phyloP scores from a whole-genome alignment of 2,888 invertebrate species.

The Hetaerina titia region DNA sequence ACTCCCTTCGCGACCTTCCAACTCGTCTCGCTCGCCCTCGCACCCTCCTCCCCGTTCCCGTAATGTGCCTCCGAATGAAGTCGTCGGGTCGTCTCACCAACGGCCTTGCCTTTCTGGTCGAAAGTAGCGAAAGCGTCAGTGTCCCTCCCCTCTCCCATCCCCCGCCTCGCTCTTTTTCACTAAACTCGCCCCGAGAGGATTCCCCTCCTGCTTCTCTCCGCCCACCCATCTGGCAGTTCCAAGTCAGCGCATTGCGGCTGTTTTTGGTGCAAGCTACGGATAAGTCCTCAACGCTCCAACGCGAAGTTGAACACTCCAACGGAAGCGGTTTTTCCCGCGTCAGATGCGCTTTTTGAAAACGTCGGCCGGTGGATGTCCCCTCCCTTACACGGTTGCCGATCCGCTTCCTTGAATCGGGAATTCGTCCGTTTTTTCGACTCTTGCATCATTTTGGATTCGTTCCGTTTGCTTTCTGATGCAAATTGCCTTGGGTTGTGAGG shows the following conservation, averaged over 20 bases:
- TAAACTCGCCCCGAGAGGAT: no score
- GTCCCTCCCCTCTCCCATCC: not conserved
- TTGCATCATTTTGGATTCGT: no score
- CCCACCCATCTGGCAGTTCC: not conserved
- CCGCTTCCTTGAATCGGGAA: no score
- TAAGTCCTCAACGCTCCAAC: not conserved
- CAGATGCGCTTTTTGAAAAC: not conserved
- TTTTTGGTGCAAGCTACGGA: not conserved
- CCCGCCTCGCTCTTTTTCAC: no score
- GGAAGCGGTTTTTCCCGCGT: not conserved
- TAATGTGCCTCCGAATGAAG: slow-evolving; percentile 4
- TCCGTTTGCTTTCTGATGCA: no score
- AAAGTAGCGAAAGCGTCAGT: not conserved
- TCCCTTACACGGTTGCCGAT: no score
- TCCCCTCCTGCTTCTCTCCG: no score
- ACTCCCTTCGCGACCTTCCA: not conserved
- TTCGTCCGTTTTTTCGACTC: no score
- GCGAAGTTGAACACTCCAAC: not conserved
- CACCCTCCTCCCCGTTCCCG: not conserved
- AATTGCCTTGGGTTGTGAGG: no score
- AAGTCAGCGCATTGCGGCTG: not conserved
- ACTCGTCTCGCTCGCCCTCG: not conserved
- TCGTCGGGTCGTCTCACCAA: not conserved
- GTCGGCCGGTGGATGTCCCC: no score
- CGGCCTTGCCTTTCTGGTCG: slow-evolving; percentile 3